These are phyloP conservation scores for Papilio glaucus DNA, from an alignment of 1,140 invertebrate genomes.

Conservation along the genomic window DNA sequence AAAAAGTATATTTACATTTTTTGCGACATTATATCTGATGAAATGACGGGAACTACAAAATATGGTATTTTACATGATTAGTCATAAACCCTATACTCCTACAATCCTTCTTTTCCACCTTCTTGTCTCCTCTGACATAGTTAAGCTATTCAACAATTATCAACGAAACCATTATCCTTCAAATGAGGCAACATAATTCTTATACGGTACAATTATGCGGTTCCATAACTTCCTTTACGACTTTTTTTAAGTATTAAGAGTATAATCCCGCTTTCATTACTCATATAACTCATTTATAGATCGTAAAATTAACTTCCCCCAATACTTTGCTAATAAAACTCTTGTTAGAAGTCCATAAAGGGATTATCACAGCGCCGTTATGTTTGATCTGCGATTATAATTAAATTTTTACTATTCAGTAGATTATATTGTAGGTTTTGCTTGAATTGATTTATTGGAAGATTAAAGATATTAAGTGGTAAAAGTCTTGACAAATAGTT, in stretches of 20 bases:
- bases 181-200: neutral
- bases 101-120: too few relatives aligned
- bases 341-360: slow-evolving; percentile 31
- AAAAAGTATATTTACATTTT: too few relatives aligned
- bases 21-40: too few relatives aligned
- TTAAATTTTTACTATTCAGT: slow-evolving; percentile 25
- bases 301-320: slow-evolving; percentile 27
- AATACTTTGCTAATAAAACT: slow-evolving; percentile 31
- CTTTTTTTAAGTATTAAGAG: slow-evolving; percentile 13
- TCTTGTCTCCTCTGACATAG: too few relatives aligned
- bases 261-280: slow-evolving; percentile 13
- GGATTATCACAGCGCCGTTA: slow-evolving; percentile 14
- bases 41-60: too few relatives aligned
- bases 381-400: slow-evolving; percentile 16
- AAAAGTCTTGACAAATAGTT: neutral
- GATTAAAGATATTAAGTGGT: neutral
- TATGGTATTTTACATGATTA: too few relatives aligned
- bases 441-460: neutral
- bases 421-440: neutral
- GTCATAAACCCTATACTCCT: too few relatives aligned
- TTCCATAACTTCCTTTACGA: neutral
- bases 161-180: too few relatives aligned
- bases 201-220: neutral
- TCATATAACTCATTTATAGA: slow-evolving; percentile 27
- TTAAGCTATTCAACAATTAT: too few relatives aligned